Percentiles rank a stretch among this genome's conserved stretches.
Evolutionary conservation across 2,888 invertebrate genomes (phyloP).

Genomic region (Amorpha juglandis): DNA sequence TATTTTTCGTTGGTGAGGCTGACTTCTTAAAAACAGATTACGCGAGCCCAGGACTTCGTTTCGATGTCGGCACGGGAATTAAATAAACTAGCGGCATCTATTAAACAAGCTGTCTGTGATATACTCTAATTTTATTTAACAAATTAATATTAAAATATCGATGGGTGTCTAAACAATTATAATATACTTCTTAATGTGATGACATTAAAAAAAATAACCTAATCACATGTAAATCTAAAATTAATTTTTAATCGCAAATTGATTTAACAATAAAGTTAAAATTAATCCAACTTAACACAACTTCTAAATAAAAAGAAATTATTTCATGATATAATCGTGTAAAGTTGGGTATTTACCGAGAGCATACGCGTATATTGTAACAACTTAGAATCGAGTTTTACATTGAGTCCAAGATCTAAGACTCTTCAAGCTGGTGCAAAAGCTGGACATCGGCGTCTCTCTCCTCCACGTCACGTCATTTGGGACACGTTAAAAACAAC

Average conservation of each 20-base stretch:
- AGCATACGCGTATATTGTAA: no score
- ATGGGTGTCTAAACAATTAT: slow-evolving; percentile 12
- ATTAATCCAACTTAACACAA: slow-evolving; percentile 31
- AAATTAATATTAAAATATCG: slow-evolving; percentile 27
- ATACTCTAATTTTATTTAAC: slow-evolving; percentile 9
- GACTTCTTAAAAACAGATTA: no score
- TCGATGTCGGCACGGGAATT: no score
- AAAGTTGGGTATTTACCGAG: not conserved
- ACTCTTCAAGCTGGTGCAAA: no score
- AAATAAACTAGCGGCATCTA: no score
- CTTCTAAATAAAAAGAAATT: slow-evolving; percentile 16
- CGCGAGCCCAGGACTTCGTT: no score
- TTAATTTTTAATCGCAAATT: not conserved
- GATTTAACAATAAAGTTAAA: slow-evolving; percentile 14
- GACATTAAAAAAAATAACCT: not conserved
- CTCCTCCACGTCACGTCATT: no score
- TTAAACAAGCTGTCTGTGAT: not conserved
- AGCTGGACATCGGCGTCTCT: no score
- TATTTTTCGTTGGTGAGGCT: no score
- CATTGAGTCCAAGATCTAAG: no score
- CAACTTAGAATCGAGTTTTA: no score
- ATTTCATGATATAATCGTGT: slow-evolving; percentile 4
- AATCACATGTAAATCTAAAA: slow-evolving; percentile 4
- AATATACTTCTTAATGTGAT: not conserved
- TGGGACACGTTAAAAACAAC: no score